Percentiles rank a stretch among this genome's conserved stretches.
These are phyloP conservation scores for Dromius quadrimaculatus DNA, from an alignment of 2,888 invertebrate species.

Conservation along the genomic window DNA sequence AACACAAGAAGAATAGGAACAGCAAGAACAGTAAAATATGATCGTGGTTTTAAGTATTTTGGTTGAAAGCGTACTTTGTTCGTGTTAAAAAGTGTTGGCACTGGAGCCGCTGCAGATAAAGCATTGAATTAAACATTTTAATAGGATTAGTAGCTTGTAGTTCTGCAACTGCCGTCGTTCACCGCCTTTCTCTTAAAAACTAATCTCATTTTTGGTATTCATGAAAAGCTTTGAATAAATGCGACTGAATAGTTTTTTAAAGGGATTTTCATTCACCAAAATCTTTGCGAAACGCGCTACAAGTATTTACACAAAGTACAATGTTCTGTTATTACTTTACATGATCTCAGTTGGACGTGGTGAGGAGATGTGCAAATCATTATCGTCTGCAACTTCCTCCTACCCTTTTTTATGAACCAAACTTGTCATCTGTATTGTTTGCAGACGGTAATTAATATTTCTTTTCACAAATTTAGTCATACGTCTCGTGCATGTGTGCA, in stretches of 20 bases:
- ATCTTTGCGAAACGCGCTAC: slow-evolving; percentile 10
- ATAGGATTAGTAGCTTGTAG: slow-evolving; percentile 40
- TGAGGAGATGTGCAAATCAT: too few relatives aligned
- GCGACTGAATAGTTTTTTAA: slow-evolving; percentile 41
- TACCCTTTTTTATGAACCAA: too few relatives aligned
- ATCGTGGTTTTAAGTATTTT: slow-evolving; percentile 32
- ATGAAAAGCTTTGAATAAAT: slow-evolving; percentile 21
- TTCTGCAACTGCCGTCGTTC: slow-evolving; percentile 14
- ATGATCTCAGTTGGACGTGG: too few relatives aligned
- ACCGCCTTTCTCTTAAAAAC: slow-evolving; percentile 27
- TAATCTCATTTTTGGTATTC: slow-evolving; percentile 44
- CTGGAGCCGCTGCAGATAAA: slow-evolving; percentile 28
- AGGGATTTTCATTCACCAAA: slow-evolving; percentile 30
- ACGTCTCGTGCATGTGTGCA: too few relatives aligned
- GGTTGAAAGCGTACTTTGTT: slow-evolving; percentile 15
- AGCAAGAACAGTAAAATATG: slow-evolving; percentile 11
- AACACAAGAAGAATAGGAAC: slow-evolving; percentile 15
- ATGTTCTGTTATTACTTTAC: too few relatives aligned
- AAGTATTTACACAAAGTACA: background rate
- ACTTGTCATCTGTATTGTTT: too few relatives aligned
- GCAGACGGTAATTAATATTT: too few relatives aligned
- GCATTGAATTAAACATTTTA: slow-evolving; percentile 45
- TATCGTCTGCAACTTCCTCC: too few relatives aligned
- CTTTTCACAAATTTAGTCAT: too few relatives aligned
- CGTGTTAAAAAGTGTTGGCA: slow-evolving; percentile 35